Conservation (phyloP, 2,888 invertebrate species). For the Nezara viridula region DNA sequence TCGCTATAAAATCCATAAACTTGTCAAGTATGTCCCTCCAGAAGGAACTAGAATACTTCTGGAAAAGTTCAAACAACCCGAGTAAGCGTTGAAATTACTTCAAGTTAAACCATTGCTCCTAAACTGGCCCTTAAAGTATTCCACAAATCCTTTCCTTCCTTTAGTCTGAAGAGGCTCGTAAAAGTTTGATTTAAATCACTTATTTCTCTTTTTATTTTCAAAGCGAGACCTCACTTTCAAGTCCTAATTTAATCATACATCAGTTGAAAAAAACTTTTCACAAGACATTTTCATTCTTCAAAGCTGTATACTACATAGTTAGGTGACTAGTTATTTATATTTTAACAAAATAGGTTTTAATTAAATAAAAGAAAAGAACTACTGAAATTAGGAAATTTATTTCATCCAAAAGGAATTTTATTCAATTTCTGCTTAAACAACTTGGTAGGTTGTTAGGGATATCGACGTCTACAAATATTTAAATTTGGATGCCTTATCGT, state of each 20-base stretch:
- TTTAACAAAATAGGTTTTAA: too few relatives aligned
- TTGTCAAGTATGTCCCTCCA: neutral
- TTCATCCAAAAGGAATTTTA: too few relatives aligned
- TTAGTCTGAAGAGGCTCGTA: neutral
- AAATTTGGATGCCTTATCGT: too few relatives aligned
- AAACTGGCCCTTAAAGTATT: neutral
- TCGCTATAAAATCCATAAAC: slow-evolving; percentile 4
- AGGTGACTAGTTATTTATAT: too few relatives aligned
- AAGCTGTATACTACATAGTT: too few relatives aligned
- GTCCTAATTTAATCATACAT: neutral
- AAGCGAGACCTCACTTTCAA: neutral
- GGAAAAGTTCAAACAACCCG: neutral
- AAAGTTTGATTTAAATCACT: neutral
- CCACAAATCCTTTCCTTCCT: neutral
- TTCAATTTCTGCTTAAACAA: too few relatives aligned
- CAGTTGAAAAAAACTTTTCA: too few relatives aligned
- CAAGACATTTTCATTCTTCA: too few relatives aligned
- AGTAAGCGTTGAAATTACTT: neutral
- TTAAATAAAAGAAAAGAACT: too few relatives aligned
- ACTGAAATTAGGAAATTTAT: too few relatives aligned
- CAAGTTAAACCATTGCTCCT: neutral
- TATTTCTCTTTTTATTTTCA: neutral
- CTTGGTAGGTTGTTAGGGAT: too few relatives aligned
- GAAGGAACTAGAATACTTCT: neutral
- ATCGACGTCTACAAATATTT: too few relatives aligned